Percentiles rank a stretch among this genome's conserved stretches.
These are phyloP conservation scores for Puffinus mauretanicus DNA, from an alignment of 2,113 vertebrate species.

Conservation along the genomic window DNA sequence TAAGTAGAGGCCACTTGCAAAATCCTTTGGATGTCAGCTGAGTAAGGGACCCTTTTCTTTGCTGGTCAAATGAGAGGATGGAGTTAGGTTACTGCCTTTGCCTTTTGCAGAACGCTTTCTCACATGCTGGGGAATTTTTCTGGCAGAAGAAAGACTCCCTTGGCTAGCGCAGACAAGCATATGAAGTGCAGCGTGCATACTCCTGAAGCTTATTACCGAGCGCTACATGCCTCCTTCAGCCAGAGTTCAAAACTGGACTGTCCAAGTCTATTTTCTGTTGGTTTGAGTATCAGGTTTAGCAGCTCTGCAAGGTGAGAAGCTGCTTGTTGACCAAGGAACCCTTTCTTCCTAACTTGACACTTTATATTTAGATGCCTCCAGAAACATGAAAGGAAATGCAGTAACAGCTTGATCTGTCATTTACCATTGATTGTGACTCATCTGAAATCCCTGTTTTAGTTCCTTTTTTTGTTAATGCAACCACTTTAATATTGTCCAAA, in stretches of 20 bases:
- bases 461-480: neutral
- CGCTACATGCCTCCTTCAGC: neutral
- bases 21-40: neutral
- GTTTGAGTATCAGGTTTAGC: neutral
- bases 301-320: neutral
- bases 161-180: neutral
- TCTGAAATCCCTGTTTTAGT: neutral
- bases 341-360: neutral
- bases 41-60: neutral
- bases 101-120: neutral
- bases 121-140: neutral
- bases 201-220: neutral
- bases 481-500: neutral
- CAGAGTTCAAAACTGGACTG: neutral
- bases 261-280: neutral
- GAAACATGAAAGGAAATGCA: neutral
- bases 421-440: neutral
- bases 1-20: fast-evolving
- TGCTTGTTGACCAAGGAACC: neutral
- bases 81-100: neutral
- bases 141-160: neutral
- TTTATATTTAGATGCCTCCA: neutral
- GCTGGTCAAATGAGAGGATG: neutral
- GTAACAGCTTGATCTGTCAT: neutral
- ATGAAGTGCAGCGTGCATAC: fast-evolving